Conservation (phyloP, 2,113 vertebrate genomes). For the Glareola pratincola region DNA sequence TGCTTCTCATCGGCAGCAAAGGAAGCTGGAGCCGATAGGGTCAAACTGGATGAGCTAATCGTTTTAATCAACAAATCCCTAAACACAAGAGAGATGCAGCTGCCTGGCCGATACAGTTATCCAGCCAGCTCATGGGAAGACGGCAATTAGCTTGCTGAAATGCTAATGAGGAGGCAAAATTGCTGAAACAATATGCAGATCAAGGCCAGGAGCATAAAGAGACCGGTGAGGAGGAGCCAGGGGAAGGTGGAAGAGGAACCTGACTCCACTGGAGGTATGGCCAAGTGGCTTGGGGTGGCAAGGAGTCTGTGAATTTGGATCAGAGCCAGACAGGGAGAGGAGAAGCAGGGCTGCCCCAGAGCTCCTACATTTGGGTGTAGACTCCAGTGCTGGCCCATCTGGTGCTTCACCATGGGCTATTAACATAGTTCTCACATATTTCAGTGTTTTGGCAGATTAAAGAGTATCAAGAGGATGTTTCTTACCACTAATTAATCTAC, state of each 20-base stretch:
- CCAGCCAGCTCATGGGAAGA: background rate
- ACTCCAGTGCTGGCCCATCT: background rate
- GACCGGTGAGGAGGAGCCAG: background rate
- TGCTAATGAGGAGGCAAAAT: background rate
- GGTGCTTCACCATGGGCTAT: background rate
- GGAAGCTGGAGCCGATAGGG: background rate
- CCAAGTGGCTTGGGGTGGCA: fast-evolving
- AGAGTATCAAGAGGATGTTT: background rate
- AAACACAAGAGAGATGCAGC: background rate
- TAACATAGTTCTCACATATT: background rate
- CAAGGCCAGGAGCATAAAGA: background rate
- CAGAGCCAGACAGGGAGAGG: background rate
- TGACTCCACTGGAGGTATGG: background rate
- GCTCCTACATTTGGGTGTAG: background rate
- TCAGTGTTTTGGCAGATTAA: background rate
- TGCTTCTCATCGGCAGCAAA: constrained; percentile 41
- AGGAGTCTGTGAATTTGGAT: background rate
- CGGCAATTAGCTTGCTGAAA: constrained; percentile 13
- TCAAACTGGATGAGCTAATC: constrained; percentile 42
- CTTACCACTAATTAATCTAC: constrained; percentile 35
- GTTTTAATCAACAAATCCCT: constrained; percentile 41
- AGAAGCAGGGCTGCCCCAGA: background rate
- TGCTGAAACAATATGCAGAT: background rate
- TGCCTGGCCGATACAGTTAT: background rate
- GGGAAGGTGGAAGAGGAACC: background rate